A percentile compares a stretch with the other conserved stretches of the same genome.
phyloP scores from a whole-genome alignment of 2,113 vertebrate species.

The Equus przewalskii region DNA sequence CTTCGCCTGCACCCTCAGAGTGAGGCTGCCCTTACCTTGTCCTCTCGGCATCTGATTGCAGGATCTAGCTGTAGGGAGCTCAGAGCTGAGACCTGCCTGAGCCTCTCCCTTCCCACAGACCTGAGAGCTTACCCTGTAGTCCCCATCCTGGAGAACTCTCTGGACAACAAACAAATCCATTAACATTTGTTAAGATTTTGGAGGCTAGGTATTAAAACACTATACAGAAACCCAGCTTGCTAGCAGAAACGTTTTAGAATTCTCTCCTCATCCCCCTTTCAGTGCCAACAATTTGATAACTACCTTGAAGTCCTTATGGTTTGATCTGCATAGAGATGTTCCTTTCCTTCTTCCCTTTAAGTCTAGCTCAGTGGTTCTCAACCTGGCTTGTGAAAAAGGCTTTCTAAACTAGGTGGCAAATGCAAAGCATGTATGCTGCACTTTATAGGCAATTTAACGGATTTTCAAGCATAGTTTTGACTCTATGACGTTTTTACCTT shows the following conservation, averaged over 20 bases:
- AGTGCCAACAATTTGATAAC: constrained; percentile 34
- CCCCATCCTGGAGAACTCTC: neutral
- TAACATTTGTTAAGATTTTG: constrained; percentile 42
- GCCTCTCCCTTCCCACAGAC: neutral
- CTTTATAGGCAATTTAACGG: neutral
- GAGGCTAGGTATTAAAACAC: constrained; percentile 26
- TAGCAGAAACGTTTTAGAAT: constrained; percentile 36
- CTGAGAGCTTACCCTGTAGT: neutral
- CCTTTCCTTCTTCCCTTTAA: neutral
- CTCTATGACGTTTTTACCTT: neutral
- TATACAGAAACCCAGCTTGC: neutral
- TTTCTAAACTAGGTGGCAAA: neutral
- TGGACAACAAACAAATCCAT: neutral
- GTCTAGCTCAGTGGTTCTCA: neutral
- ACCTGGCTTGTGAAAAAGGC: constrained; percentile 10
- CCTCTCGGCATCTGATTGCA: neutral
- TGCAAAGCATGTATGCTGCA: neutral
- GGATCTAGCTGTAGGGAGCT: neutral
- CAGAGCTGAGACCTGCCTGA: neutral
- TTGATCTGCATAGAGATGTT: neutral
- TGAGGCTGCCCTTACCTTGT: rapidly evolving
- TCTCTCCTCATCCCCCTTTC: neutral
- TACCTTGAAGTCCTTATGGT: constrained; percentile 16
- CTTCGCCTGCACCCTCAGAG: neutral
- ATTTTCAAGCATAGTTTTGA: neutral